Evolutionary conservation across 1,140 invertebrate species (phyloP).

Genomic region (Drosophila sucinea): DNA sequence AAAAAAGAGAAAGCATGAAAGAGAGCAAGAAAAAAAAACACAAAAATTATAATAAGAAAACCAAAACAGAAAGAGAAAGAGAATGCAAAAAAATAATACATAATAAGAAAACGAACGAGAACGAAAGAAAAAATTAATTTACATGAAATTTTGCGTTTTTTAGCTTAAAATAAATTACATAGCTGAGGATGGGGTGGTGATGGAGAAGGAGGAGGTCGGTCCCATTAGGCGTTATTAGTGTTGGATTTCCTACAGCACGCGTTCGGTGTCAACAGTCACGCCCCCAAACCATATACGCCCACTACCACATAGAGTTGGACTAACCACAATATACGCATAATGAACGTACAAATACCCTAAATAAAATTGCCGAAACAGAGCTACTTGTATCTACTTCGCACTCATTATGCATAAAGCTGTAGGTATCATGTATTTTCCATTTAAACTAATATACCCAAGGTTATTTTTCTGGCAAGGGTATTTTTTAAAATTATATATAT

Average conservation of each 20-base stretch:
- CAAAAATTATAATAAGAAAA: conserved; percentile 53
- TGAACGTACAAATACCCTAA: background rate
- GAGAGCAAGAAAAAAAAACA: conserved; percentile 9
- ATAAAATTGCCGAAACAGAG: background rate
- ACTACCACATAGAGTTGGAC: background rate
- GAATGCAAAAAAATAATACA: background rate
- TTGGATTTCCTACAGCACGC: conserved; percentile 36
- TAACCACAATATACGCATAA: background rate
- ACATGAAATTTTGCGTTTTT: conserved; percentile 50
- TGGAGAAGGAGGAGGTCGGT: background rate
- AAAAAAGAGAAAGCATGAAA: conserved; percentile 39
- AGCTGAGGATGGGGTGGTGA: background rate
- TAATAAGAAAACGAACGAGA: conserved; percentile 49
- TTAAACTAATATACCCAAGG: background rate
- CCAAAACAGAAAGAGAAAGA: conserved; percentile 28
- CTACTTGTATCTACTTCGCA: too few relatives aligned
- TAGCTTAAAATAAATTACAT: conserved; percentile 50
- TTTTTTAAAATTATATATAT: background rate
- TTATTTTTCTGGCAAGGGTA: background rate
- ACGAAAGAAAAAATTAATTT: conserved; percentile 59
- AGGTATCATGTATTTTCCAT: background rate
- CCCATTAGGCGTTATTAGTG: conserved; percentile 54
- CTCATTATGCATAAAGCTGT: too few relatives aligned
- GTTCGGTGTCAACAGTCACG: conserved; percentile 36
- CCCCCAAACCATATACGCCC: background rate